Base-by-base conservation (phyloP, 2,113 vertebrate species). In the Rhipidura dahli region DNA sequence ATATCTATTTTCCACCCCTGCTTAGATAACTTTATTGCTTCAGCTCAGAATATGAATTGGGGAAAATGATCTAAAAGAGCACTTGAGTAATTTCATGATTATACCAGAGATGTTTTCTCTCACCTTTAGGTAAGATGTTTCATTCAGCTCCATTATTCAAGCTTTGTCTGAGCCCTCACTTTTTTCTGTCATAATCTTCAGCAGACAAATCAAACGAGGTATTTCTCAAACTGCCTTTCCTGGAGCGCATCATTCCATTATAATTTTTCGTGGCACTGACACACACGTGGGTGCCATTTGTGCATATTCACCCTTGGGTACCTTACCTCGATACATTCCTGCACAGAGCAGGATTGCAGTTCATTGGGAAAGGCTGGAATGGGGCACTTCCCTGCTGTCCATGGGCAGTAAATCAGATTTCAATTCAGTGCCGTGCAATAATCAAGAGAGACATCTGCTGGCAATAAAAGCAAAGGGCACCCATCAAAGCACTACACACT, bases 391-490 rank as follows among this genome's bases (percentile, higher is more conserved):
- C 37, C 72, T 49, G 37, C 56, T 57, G 53, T 7, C 33, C 27
- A 7, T 0, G 2, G 27, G 37, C 54, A 40, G 9, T 37, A 70
- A 61, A 85, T 47, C 83, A 69, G 18, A 54, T 14, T 10, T 11
- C 73, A 14, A 3, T 5, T 6, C 66, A 27, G n/a, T 1, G 17
- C 63, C 17, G 31, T 73, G 47, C 28, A 2, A 27, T 28, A 80
- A 94, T 56, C 90, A 94, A 95, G 82, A 93, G 95, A 87, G 95
- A 94, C 97, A 94, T 75, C 97, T 97, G 79, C 92, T 85, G 97
- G 93, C 80, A 88, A 17, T 6, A n/a, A 57, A 18, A 17, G n/a
- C 44, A 44, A 57, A 92, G 22, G 53, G 61, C 82, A 37, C 64
- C 8, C 3, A 42, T 1, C 31, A 70, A 64, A 76, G 69, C 81